Evolutionary conservation across 2,888 invertebrate species (phyloP).

Genomic region (Thera obeliscata): DNA sequence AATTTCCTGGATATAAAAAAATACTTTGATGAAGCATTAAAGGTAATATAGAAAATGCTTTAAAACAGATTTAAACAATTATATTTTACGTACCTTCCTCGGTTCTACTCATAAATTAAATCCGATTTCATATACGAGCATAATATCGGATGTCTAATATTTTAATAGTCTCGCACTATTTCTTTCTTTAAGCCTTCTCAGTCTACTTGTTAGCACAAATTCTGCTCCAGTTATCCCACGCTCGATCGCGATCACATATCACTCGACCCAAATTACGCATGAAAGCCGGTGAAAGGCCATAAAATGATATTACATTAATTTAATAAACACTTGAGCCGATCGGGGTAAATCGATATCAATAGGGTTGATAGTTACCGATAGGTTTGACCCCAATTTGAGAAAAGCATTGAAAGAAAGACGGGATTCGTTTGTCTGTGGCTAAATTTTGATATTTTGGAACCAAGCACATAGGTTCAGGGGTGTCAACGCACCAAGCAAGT

Average conservation of each 20-base stretch:
- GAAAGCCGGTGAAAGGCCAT: constrained; percentile 70
- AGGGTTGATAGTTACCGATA: constrained; percentile 11
- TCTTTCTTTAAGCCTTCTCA: constrained; percentile 70
- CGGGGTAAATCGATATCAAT: constrained; percentile 28
- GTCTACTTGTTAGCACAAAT: constrained; percentile 73
- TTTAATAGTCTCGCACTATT: constrained; percentile 69
- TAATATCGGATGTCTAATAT: constrained; percentile 23
- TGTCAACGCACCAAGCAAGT: not conserved
- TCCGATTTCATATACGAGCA: not conserved
- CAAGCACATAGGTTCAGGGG: not conserved
- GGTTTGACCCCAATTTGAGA: not conserved
- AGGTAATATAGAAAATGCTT: too few species aligned
- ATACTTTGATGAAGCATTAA: too few species aligned
- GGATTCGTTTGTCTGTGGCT: not conserved
- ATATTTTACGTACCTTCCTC: not conserved
- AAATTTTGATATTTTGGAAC: not conserved
- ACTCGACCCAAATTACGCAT: constrained; percentile 69
- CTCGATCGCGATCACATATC: constrained; percentile 75
- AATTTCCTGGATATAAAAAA: too few species aligned
- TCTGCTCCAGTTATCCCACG: constrained; percentile 75
- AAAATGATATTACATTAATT: constrained; percentile 37
- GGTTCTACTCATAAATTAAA: not conserved
- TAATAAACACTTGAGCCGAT: constrained; percentile 39
- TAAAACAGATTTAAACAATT: too few species aligned
- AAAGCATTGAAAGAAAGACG: constrained; percentile 4